Conservation (phyloP, 2,797 vertebrate species). For the Anniella stebbinsi region DNA sequence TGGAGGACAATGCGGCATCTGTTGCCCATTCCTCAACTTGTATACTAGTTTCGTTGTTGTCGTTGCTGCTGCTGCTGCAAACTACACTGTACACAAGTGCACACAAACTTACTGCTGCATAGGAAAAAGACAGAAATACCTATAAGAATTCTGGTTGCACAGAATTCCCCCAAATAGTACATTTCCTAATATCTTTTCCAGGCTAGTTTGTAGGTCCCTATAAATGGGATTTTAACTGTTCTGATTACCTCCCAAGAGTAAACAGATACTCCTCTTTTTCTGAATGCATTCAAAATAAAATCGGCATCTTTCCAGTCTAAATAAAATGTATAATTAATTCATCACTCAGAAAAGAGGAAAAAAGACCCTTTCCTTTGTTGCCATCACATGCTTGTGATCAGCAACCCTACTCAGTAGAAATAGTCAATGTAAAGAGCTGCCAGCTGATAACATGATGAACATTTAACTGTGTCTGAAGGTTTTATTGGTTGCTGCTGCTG, state of each 20-base stretch:
- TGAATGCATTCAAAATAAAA: conserved; percentile 26
- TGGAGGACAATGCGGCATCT: neutral
- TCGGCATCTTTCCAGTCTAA: conserved; percentile 21
- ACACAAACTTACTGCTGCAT: neutral
- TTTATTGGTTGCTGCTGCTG: conserved; percentile 64
- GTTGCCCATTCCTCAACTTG: neutral
- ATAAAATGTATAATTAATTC: conserved; percentile 25
- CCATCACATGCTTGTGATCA: conserved; percentile 18
- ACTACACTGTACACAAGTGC: neutral
- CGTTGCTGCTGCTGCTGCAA: neutral
- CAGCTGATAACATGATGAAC: conserved; percentile 33
- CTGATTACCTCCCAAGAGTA: conserved; percentile 59
- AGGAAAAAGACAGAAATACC: conserved; percentile 69
- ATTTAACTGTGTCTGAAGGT: conserved; percentile 50
- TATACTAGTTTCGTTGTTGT: neutral
- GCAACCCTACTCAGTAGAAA: neutral
- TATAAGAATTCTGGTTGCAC: conserved; percentile 54
- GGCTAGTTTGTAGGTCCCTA: conserved; percentile 67
- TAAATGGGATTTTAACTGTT: conserved; percentile 61
- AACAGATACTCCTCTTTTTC: neutral
- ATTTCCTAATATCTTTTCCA: conserved; percentile 63
- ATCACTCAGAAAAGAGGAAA: neutral
- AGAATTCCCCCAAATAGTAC: conserved; percentile 22
- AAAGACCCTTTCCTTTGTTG: neutral
- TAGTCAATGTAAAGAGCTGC: conserved; percentile 38